Base-by-base conservation (phyloP, 2,797 vertebrate genomes). In the Liparis tanakae region DNA sequence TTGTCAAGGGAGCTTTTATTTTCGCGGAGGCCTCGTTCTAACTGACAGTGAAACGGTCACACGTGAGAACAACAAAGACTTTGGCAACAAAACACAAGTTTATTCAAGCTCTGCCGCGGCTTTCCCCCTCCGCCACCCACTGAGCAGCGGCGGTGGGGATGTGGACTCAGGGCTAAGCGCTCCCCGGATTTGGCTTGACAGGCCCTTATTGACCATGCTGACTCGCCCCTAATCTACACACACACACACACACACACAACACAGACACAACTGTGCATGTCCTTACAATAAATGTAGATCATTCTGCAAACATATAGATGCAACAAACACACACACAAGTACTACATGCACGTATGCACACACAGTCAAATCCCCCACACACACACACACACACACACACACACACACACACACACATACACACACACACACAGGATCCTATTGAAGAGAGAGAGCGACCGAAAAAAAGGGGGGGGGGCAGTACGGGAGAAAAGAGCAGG, bases 361-460 rank as follows among this genome's bases (percentile, higher is more conserved):
- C 37, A 72, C 53, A 67, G 74, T 67, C 64, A 53, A 51, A 74
- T 71, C 39, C 72, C 66, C 54, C 30, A 64, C 55, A 53, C 57
- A 41, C 72, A 58, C 70, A n/a, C n/a, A 70, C 55, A 68, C 43
- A 72, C 43, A 55, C 17, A 57, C 30, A 41, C 67, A 58, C 20
- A 65, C 53, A 54, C 57, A 43, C 72, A 59, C 70, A 66, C 58
- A 54, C 39, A 51, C 7, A 1, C 56, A 73, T 22, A 54, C 57
- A 43, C 72, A 59, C 70, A 66, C 58, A 54, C 39, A 51, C 7
- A 1, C 56, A 73, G 58, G 54, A 75, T 74, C 74, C 81, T 87
- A 90, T 87, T 88, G 86, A 91, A 89, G 84, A 80, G 63, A 53
- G 57, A 67, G 82, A 68, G 77, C 74, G 79, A 76, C 48, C 30